Conservation (phyloP, 1,140 invertebrate genomes). For the Leptonema lineaticorne region DNA sequence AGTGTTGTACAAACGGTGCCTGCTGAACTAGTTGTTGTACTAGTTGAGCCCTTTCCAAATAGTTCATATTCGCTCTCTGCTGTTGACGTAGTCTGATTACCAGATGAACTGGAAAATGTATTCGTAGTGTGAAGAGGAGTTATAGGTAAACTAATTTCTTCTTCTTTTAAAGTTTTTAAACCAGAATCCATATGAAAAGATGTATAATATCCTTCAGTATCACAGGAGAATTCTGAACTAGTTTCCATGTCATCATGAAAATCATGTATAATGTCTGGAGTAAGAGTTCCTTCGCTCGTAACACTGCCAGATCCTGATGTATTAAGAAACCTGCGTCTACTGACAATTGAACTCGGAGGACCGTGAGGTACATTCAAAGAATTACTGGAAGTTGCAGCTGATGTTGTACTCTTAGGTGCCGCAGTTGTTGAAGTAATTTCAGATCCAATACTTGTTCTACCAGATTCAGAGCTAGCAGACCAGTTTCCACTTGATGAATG, state of each 20-base stretch:
- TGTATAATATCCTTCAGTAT: slow-evolving; percentile 96
- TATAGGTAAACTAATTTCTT: slow-evolving; percentile 62
- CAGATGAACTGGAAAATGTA: slow-evolving; percentile 60
- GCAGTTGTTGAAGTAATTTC: slow-evolving; percentile 74
- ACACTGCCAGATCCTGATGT: slow-evolving; percentile 79
- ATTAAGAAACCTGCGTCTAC: slow-evolving; percentile 65
- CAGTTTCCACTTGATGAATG: slow-evolving; percentile 92
- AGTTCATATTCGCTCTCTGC: slow-evolving; percentile 87
- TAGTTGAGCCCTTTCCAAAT: slow-evolving; percentile 84
- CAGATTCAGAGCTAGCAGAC: slow-evolving; percentile 88
- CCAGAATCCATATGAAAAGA: slow-evolving; percentile 96
- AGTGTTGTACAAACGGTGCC: slow-evolving; percentile 84
- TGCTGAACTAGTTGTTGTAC: slow-evolving; percentile 85
- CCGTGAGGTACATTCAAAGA: slow-evolving; percentile 63
- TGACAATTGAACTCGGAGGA: slow-evolving; percentile 69
- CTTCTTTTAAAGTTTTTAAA: slow-evolving; percentile 79
- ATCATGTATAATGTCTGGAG: slow-evolving; percentile 75
- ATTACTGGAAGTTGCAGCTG: slow-evolving; percentile 65
- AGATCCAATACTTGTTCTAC: slow-evolving; percentile 77
- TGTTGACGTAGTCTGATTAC: slow-evolving; percentile 61
- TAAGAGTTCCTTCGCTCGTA: slow-evolving; percentile 81
- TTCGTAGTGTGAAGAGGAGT: slow-evolving; percentile 65
- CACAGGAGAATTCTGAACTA: slow-evolving; percentile 91
- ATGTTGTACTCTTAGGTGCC: slow-evolving; percentile 70
- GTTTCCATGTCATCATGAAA: slow-evolving; percentile 84